Evolutionary conservation across 2,888 invertebrate genomes (phyloP).

Genomic region (Melanophora roralis): DNA sequence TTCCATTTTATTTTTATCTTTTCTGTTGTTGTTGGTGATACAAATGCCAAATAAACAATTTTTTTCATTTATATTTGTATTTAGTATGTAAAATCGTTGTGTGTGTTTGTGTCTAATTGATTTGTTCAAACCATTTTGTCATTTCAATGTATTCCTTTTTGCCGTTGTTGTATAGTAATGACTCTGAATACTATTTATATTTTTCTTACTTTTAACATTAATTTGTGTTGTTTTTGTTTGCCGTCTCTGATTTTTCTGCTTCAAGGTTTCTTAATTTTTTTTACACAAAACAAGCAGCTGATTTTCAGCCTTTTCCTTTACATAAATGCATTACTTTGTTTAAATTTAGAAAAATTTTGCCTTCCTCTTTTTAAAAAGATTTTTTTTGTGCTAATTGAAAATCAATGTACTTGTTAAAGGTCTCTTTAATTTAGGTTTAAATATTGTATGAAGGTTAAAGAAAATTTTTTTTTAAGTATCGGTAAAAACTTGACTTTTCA

Average conservation of each 20-base stretch:
- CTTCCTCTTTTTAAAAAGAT: background rate
- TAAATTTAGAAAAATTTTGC: background rate
- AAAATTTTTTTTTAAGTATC: too few relatives aligned
- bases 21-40: slow-evolving; percentile 15
- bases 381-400: slow-evolving; percentile 44
- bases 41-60: slow-evolving; percentile 4
- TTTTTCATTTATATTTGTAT: slow-evolving; percentile 12
- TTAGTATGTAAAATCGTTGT: background rate
- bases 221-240: background rate
- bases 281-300: slow-evolving; percentile 27
- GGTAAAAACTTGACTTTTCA: too few relatives aligned
- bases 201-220: slow-evolving; percentile 25
- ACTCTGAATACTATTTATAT: slow-evolving; percentile 42
- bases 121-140: slow-evolving; percentile 62
- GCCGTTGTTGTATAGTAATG: slow-evolving; percentile 37
- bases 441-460: too few relatives aligned
- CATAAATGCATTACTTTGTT: background rate
- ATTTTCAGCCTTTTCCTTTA: background rate
- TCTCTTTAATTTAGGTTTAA: too few relatives aligned
- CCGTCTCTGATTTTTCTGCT: slow-evolving; percentile 9
- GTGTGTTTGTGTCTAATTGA: slow-evolving; percentile 45
- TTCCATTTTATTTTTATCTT: background rate
- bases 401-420: slow-evolving; percentile 41
- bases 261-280: background rate
- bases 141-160: slow-evolving; percentile 40